Base-by-base conservation (phyloP, 2,113 vertebrate genomes). In the Phycodurus eques region DNA sequence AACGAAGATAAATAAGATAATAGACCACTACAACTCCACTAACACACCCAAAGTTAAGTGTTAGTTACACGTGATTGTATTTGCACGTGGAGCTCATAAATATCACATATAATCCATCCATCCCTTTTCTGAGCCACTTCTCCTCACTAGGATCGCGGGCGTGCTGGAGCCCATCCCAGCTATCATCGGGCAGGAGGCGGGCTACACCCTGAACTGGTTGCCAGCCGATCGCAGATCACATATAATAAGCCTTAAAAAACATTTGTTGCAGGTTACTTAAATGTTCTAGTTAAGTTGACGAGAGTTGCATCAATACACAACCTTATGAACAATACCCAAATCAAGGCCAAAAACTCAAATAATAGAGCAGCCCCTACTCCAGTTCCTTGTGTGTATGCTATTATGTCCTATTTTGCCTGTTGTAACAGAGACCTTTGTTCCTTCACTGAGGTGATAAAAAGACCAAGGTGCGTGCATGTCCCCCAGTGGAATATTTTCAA, bases 351-450 rank as follows among this genome's bases (percentile, higher is more conserved):
- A 5, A 15, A 33, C 13, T 3, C 61, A 33, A 39, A 3, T 47
- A 17, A 8, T n/a, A 62, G 12, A 54, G 8, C 20, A 27, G 20
- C 8, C 53, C 53, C 53, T 54, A 54, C 20, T 1, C 2, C 20
- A 53, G n/a, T 7, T 57, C 59, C 0, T 19, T 77, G 44, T 71
- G 35, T 67, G 35, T 20, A 27, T 27, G 9, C 54, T 8, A 3
- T 15, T 27, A 39, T 9, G 35, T n/a, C 49, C 15, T 71, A 15
- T 56, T n/a, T 5, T 42, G 70, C 49, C 49, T 14, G 7, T 33
- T 60, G 12, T 8, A 31, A 47, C 53, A 4, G 56, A 19, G 86
- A 74, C 78, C 90, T 92, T 92, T 92, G 87, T 76, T 74, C 89
- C 73, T 49, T 69, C 7, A 9, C 44, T 72, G 64, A 54, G 60